Base-by-base conservation (phyloP, 1,140 invertebrate genomes). In the Drosophila paulistorum region DNA sequence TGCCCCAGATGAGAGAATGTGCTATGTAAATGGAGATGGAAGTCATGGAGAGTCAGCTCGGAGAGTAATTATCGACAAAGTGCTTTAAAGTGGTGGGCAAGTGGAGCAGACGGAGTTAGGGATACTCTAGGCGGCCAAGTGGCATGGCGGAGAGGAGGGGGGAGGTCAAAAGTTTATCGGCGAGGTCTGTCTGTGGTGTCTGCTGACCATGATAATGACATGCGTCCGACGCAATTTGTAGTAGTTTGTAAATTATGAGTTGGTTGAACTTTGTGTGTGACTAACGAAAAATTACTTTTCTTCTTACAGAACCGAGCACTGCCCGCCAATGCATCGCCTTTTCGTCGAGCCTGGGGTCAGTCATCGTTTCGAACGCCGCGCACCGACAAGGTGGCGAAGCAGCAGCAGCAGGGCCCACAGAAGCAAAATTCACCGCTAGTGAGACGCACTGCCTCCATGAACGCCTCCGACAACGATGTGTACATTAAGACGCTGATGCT, bases 331-430 rank as follows among this genome's bases (percentile, higher is more conserved):
- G 92, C 93, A 51, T 94, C 94, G 66, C 94, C 94, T 58, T 94
- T 94, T 78, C 93, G 93, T 4, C 93, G 94, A 59, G 90, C 87
- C 71, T 94, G 94, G 93, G 93, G 93, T 76, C 93, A 94, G 41
- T 93, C 93, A 71, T 93, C 93, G 79, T 85, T 90, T 81, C 71
- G 91, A 65, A 84, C 80, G 77, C 91, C 62, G 70, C 91, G 71
- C 79, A 67, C 79, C 42, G 90, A 90, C 62, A 90, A 90, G 76
- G 77, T 73, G 68, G 70, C 61, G 64, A 79, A 69, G 20, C 20
- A 23, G 48, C 70, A 73, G 26, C 70, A 65, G 54, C 45, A 66
- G 62, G 37, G 41, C 58, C 57, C 35, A n/a, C 64, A 87, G 23
- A 57, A 55, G 71, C 58, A 60, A 13, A 51, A 79, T 69, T 76